phyloP scores from a whole-genome alignment of 2,113 vertebrate genomes.

The Peucedramus taeniatus region DNA sequence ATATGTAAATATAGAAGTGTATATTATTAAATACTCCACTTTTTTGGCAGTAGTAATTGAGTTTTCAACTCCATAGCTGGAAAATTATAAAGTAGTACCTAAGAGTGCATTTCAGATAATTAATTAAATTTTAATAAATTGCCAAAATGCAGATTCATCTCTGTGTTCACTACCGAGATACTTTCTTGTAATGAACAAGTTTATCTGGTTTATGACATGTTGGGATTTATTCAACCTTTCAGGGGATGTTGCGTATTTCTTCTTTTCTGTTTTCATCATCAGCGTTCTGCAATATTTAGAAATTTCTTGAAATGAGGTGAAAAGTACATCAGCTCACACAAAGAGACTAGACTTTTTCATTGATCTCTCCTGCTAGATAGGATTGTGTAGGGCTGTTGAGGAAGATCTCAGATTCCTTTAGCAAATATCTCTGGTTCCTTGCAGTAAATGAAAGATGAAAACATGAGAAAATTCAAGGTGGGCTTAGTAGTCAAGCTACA shows the following conservation, averaged over 20 bases:
- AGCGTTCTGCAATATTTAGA: not conserved
- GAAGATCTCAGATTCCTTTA: not conserved
- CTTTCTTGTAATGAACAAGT: constrained; percentile 20
- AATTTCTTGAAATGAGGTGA: not conserved
- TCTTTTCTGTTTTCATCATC: not conserved
- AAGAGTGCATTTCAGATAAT: constrained; percentile 47
- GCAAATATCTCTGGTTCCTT: not conserved
- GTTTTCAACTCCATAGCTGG: constrained; percentile 14
- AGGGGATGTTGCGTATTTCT: not conserved
- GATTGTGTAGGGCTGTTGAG: not conserved
- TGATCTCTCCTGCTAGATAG: not conserved
- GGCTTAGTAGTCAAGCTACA: not conserved
- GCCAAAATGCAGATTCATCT: constrained; percentile 37
- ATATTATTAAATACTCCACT: constrained; percentile 11
- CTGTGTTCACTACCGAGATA: not conserved
- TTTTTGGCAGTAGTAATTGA: constrained; percentile 26
- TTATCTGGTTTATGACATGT: constrained; percentile 22
- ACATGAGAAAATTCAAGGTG: not conserved
- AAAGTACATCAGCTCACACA: not conserved
- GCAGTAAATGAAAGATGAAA: not conserved
- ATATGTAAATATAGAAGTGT: not conserved
- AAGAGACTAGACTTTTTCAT: not conserved
- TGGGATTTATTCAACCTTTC: not conserved
- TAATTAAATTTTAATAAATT: constrained; percentile 49
- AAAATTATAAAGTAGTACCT: constrained; percentile 10